phyloP scores from a whole-genome alignment of 1,140 invertebrate genomes.

The Aethina tumida region DNA sequence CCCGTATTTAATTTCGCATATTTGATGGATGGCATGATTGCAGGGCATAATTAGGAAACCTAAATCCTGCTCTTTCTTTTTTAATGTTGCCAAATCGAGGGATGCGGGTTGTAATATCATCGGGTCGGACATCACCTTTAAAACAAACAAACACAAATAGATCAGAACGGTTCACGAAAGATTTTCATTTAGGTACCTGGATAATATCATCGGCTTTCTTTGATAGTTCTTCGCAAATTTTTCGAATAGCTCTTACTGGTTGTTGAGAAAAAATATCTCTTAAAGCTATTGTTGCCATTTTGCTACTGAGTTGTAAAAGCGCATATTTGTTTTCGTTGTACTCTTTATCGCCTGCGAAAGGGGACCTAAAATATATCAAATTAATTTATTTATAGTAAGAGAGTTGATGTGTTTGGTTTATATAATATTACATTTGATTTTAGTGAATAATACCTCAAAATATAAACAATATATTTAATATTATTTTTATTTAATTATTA shows the following conservation, averaged over 20 bases:
- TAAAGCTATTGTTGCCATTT: constrained; percentile 79
- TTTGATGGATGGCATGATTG: constrained; percentile 75
- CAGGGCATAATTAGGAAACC: constrained; percentile 80
- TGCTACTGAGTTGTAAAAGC: constrained; percentile 67
- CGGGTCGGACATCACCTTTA: constrained; percentile 73
- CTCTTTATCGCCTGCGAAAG: constrained; percentile 58
- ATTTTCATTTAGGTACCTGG: constrained; percentile 40
- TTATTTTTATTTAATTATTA: too few relatives aligned
- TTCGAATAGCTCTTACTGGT: constrained; percentile 61
- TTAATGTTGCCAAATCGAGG: constrained; percentile 75
- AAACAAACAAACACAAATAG: constrained; percentile 11
- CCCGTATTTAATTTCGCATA: constrained; percentile 77
- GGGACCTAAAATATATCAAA: constrained; percentile 49
- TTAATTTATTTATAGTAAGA: too few relatives aligned
- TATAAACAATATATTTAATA: too few relatives aligned
- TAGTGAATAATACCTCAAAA: too few relatives aligned
- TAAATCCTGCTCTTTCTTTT: constrained; percentile 67
- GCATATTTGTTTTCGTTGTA: constrained; percentile 56
- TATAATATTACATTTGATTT: too few relatives aligned
- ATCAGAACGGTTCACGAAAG: not conserved
- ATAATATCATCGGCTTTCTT: constrained; percentile 78
- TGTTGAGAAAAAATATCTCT: constrained; percentile 77
- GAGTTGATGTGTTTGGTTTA: too few relatives aligned
- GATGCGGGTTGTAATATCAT: constrained; percentile 80
- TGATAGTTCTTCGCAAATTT: constrained; percentile 58